Evolutionary conservation across 1,140 invertebrate genomes (phyloP).

Genomic region (Adoxophyes honmai): DNA sequence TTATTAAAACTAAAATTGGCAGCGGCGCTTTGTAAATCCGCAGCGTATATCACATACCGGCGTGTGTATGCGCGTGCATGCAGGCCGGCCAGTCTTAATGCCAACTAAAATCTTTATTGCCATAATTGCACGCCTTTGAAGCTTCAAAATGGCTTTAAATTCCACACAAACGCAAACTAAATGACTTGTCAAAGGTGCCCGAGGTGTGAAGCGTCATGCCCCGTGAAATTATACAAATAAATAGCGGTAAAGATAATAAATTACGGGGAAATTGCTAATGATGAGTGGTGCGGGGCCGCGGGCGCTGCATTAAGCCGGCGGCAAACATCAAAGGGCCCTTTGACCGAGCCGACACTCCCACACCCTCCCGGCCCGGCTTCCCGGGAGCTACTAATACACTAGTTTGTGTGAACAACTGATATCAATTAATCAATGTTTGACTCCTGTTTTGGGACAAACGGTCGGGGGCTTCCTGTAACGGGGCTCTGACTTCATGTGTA

Average conservation of each 20-base stretch:
- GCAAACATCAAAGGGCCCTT: slow-evolving; percentile 76
- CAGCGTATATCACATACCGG: too few species aligned
- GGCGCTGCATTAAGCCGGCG: slow-evolving; percentile 74
- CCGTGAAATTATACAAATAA: slow-evolving; percentile 71
- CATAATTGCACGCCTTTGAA: neutral
- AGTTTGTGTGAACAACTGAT: slow-evolving; percentile 35
- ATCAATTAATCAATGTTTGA: slow-evolving; percentile 60
- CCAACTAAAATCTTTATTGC: too few species aligned
- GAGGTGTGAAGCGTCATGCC: slow-evolving; percentile 48
- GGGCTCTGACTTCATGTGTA: too few species aligned
- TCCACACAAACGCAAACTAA: slow-evolving; percentile 3
- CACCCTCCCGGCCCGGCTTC: slow-evolving; percentile 40
- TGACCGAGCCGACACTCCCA: slow-evolving; percentile 72
- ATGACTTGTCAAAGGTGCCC: slow-evolving; percentile 11
- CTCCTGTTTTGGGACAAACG: slow-evolving; percentile 21
- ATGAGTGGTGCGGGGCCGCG: slow-evolving; percentile 67
- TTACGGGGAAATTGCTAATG: slow-evolving; percentile 76
- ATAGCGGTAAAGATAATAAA: slow-evolving; percentile 75
- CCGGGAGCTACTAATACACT: slow-evolving; percentile 35
- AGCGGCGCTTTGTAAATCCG: too few species aligned
- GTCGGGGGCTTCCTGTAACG: neutral
- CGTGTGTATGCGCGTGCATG: too few species aligned
- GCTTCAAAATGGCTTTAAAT: slow-evolving; percentile 1
- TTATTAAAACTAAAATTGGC: neutral
- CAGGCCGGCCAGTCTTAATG: too few species aligned